These are phyloP conservation scores for Coryphaenoides rupestris DNA, from an alignment of 2,113 vertebrate species.

Conservation along the genomic window DNA sequence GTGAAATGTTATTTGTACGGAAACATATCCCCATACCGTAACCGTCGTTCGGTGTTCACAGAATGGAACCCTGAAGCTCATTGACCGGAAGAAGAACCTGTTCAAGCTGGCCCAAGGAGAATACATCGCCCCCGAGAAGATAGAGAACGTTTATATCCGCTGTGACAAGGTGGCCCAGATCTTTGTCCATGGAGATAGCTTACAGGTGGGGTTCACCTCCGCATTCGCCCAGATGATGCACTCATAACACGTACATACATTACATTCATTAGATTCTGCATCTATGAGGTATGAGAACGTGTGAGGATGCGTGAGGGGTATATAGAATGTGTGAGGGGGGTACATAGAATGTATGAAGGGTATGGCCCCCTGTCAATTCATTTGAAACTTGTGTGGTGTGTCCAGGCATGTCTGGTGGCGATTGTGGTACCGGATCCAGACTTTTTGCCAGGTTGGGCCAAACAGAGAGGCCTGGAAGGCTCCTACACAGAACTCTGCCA, in stretches of 20 bases:
- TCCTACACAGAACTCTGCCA: conserved; percentile 84
- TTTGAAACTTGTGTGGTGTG: no score
- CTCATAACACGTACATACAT: no score
- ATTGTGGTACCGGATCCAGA: conserved; percentile 90
- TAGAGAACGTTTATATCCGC: conserved; percentile 86
- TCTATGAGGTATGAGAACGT: no score
- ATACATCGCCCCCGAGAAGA: conserved; percentile 97
- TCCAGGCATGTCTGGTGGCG: conserved; percentile 86
- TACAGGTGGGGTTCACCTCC: conserved; percentile 76
- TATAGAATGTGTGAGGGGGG: no score
- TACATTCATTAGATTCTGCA: no score
- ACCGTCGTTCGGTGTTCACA: conserved; percentile 49
- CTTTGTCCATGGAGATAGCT: conserved; percentile 92
- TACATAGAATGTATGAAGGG: no score
- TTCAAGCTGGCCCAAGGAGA: conserved; percentile 98
- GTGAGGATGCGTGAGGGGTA: no score
- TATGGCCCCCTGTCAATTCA: no score
- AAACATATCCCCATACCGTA: background rate
- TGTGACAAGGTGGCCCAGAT: conserved; percentile 88
- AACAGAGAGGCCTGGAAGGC: conserved; percentile 80
- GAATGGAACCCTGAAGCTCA: conserved; percentile 94
- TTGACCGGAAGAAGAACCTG: conserved; percentile 96
- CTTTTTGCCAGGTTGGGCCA: conserved; percentile 78
- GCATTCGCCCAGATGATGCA: no score
- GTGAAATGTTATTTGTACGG: background rate